Base-by-base conservation (phyloP, 1,140 invertebrate genomes). In the Drosophila subobscura region DNA sequence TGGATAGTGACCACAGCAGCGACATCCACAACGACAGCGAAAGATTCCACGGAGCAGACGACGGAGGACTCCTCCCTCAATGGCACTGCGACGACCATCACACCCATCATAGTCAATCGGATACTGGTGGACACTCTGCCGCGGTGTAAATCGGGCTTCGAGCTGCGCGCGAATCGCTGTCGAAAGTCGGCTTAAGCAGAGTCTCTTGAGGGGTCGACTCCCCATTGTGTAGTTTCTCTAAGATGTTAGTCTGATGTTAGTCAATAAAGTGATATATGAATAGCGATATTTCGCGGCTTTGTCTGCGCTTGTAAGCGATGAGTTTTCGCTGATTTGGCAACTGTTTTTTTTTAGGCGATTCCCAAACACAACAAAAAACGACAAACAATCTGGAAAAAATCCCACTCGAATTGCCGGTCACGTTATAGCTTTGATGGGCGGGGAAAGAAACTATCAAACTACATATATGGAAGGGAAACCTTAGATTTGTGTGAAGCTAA, bases 161-260 rank as follows among this genome's bases (percentile, higher is more conserved):
- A 66, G 23, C 46, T 85, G 16, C 54, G 60, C 8, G 77, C 52
- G 22, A 79, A 85, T 10, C 77, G 77, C 0, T 85, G 80, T 59
- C 67, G 80, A 12, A 52, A 54, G 47, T 20, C 77, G 6, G 80
- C 80, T 8, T 84, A 61, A 61, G 5, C 3, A 33, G 4, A 7
- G 27, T 7, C 7, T 29, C 27, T 2, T 2, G 6, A 7, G 27
- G 27, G 10, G 10, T 12, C 3, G 33, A 4, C 33, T 37, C 10
- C 10, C 33, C 10, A 37, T 37, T 44, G 23, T 41, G 16, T 45
- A 66, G 58, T 33, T 20, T 20, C 10, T 12, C 3, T 23, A 53
- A 55, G n/a, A 53, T 12, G 16, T 20, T 20, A 20, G 16, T 52
- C 6, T 20, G 8, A 56, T 68, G 33, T 29, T 64, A 42, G 29